Conservation (phyloP, 1,140 invertebrate genomes). For the Leptonema lineaticorne region DNA sequence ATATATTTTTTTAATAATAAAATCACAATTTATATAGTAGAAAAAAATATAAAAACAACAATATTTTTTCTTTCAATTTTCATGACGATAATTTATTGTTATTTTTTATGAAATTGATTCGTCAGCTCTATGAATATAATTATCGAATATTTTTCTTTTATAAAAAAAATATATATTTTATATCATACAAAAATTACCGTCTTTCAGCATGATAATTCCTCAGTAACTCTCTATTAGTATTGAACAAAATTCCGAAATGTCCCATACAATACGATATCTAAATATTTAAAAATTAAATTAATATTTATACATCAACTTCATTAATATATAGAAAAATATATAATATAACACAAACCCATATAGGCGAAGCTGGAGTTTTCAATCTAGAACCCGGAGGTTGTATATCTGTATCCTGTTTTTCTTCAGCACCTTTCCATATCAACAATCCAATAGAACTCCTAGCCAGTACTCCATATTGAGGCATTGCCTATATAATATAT, state of each 20-base stretch:
- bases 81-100: too few relatives aligned
- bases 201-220: conserved; percentile 82
- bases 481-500: conserved; percentile 67
- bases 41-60: too few relatives aligned
- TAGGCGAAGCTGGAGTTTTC: conserved; percentile 79
- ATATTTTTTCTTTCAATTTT: too few relatives aligned
- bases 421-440: conserved; percentile 63
- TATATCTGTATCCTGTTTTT: conserved; percentile 49
- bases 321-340: neutral
- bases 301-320: neutral
- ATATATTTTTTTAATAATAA: neutral
- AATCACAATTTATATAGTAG: too few relatives aligned
- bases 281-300: conserved; percentile 14
- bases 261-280: conserved; percentile 68
- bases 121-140: neutral
- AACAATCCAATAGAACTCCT: conserved; percentile 73
- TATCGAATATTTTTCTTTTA: neutral
- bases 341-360: conserved; percentile 71
- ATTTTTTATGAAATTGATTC: neutral
- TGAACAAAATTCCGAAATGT: conserved; percentile 76
- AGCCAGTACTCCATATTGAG: conserved; percentile 70
- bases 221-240: conserved; percentile 75
- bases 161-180: neutral
- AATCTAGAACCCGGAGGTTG: conserved; percentile 72
- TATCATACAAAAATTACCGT: conserved; percentile 52